Evolutionary conservation across 2,888 invertebrate genomes (phyloP).

Genomic region (Hololepta plana): DNA sequence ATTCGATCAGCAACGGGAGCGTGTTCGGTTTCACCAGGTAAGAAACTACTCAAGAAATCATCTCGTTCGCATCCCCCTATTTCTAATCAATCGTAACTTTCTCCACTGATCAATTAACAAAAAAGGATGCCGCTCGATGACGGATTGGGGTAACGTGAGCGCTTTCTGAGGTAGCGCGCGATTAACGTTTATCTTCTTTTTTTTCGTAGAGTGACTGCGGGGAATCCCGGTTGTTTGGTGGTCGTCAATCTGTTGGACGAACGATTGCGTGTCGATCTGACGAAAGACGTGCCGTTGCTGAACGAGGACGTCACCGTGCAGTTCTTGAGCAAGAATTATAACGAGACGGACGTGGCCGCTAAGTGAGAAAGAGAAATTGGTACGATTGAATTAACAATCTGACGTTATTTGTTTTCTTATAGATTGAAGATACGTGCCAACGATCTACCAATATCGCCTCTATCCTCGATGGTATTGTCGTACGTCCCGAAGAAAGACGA

Average conservation of each 20-base stretch:
- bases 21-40: conserved; percentile 56
- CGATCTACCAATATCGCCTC: conserved; percentile 38
- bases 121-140: too few relatives aligned
- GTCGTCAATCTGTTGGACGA: conserved; percentile 44
- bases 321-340: conserved; percentile 34
- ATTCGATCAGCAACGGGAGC: conserved; percentile 29
- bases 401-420: conserved; percentile 9
- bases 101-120: too few relatives aligned
- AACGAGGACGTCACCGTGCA: conserved; percentile 43
- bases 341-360: conserved; percentile 24
- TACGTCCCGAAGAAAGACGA: conserved; percentile 40
- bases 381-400: conserved; percentile 3
- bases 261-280: conserved; percentile 35
- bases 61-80: conserved; percentile 2
- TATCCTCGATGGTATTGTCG: conserved; percentile 45
- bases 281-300: conserved; percentile 26
- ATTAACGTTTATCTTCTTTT: conserved; percentile 3
- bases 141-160: too few relatives aligned
- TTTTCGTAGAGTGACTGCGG: conserved; percentile 43
- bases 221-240: conserved; percentile 58
- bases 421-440: conserved; percentile 39
- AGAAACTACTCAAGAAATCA: conserved; percentile 11
- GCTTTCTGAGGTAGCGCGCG: too few relatives aligned
- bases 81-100: too few relatives aligned
- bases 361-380: conserved; percentile 21